Evolutionary conservation across 92 coral and sea anemone genomes (phyloP), one percentile per base, ranked within the genome.

Genomic region (Montipora capitata): DNA sequence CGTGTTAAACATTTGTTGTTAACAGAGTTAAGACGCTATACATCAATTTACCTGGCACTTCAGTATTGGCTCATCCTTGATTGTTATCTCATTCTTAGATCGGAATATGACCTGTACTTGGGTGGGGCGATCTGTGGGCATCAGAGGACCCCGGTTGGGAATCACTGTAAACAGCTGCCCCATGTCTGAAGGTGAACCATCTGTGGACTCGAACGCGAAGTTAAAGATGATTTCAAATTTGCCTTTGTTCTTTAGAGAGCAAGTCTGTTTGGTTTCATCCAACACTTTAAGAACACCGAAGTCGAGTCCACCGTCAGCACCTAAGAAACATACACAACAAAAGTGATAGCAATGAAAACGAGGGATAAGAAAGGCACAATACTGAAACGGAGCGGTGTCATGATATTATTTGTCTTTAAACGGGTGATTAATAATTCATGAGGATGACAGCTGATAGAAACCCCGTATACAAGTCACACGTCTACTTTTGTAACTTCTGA

Each of bases 301-400:
- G 79, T 98, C 99, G 4, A 98, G 92, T n/a, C 99, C 99, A 4
- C 99, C 99, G 76, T 98, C 99, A 9, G 99, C 97, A 83, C 99
- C 99, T 98, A 81, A 15, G 65, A 44, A 0, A 51, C 18, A 44
- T 39, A 63, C 3, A 40, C 76, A 27, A n/a, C 10, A 10, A 49
- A 13, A 10, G 40, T 43, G 2, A 56, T 17, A 49, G 11, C 68
- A 5, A 27, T 39, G 72, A 80, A n/a, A 49, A 5, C 20, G 38
- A 44, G 15, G 38, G 3, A 6, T 1, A 13, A n/a, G 9, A 72
- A 16, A 54, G 58, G 20, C 10, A 67, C 4, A 5, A 10, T 8
- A 10, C 8, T 5, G 1, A 63, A 63, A n/a, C n/a, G n/a, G n/a
- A n/a, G n/a, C n/a, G n/a, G 8, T n/a, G 68, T 3, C 17, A 59